These are phyloP conservation scores for Xyrichtys novacula DNA, from an alignment of 2,797 vertebrate genomes.

Conservation along the genomic window DNA sequence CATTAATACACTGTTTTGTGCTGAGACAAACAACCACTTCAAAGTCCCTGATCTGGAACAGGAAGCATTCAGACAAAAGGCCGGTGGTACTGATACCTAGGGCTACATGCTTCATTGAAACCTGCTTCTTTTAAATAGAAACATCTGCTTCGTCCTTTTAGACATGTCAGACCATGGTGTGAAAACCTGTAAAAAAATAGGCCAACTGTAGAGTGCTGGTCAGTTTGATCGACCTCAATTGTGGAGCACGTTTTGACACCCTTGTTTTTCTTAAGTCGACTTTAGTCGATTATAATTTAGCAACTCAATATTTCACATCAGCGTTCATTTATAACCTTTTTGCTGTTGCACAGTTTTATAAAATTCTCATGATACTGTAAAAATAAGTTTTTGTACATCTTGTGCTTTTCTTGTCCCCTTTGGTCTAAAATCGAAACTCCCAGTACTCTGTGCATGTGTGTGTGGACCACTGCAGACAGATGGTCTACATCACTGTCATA, in stretches of 20 bases:
- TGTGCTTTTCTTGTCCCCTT: neutral
- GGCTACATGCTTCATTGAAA: slow-evolving; percentile 57
- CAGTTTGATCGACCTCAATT: slow-evolving; percentile 34
- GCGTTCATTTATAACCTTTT: neutral
- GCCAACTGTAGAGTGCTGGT: slow-evolving; percentile 55
- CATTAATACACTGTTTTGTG: slow-evolving; percentile 55
- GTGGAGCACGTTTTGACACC: slow-evolving; percentile 12
- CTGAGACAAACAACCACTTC: slow-evolving; percentile 63
- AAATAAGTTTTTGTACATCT: neutral
- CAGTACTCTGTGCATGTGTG: no score
- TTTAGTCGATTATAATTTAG: no score
- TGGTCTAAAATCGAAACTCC: neutral
- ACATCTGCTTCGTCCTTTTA: slow-evolving; percentile 42
- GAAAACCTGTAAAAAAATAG: slow-evolving; percentile 61
- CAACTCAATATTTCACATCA: no score
- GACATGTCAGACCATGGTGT: slow-evolving; percentile 25
- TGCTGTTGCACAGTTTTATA: neutral
- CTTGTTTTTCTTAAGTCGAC: slow-evolving; percentile 18
- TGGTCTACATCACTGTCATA: neutral
- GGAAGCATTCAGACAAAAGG: slow-evolving; percentile 64
- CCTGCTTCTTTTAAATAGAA: slow-evolving; percentile 57
- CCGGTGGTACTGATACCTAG: slow-evolving; percentile 44
- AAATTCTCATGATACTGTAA: neutral
- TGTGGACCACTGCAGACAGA: neutral
- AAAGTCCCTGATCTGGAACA: slow-evolving; percentile 68